Base-by-base conservation (phyloP, 2,888 invertebrate genomes). In the Eupelmus urozonus region DNA sequence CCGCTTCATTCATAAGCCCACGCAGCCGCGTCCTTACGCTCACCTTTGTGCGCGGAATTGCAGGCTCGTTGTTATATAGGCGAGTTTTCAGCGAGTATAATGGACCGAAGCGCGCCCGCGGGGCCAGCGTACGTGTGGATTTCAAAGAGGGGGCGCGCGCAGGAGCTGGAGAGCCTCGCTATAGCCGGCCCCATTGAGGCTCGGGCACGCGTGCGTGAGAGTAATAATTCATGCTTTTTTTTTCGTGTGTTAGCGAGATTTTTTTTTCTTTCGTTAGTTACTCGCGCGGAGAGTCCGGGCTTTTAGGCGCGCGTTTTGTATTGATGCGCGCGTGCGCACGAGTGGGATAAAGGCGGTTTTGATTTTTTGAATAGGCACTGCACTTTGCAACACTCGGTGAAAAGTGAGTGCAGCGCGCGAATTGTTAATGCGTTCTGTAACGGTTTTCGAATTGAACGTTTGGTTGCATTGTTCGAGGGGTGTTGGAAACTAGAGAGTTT, bases 1-100 rank as follows among this genome's bases (percentile, higher is more conserved):
- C 45, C 9, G 71, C 60, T 71, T 34, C 71, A 60, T 71, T 71
- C 71, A 71, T 71, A 60, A 60, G 3, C 34, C 53, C 1, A 53
- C 53, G 4, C 53, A 11, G 13, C 34, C 55, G 27, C 53, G 67
- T 25, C 51, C 51, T 49, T 51, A 16, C 27, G 27, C 2, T 2
- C 18, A 53, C 18, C 1, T 27, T 16, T 57, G 25, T 27, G 11
- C 57, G 27, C 57, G 0, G 11, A 20, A 49, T 5, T 29, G 65
- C 18, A 51, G 23, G 45, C 20, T 69, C 69, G 29, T 20, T n/a
- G 45, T 20, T 57, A 34, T 70, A 34, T 45, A 34, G 71, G 49
- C 34, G 49, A 40, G 53, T 57, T 69, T 57, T 55, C 40, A 69
- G 42, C 42, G 69, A 42, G 42, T 45, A 57, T 69, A 69, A 69